phyloP scores from a whole-genome alignment of 2,113 vertebrate species.

The Tychaedon coryphoeus region DNA sequence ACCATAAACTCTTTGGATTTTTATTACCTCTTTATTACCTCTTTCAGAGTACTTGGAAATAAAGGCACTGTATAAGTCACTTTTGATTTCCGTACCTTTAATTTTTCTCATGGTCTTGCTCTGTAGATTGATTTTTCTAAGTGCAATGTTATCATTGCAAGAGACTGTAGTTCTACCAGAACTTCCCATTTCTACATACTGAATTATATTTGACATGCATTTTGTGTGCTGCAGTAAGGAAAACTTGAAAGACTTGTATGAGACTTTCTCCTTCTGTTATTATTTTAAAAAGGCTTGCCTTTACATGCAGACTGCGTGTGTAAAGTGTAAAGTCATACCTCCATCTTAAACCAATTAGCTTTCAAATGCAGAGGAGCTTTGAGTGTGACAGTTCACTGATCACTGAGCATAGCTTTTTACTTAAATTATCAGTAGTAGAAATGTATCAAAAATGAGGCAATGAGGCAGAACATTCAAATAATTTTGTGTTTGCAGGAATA shows the following conservation, averaged over 20 bases:
- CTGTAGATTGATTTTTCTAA: neutral
- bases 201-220: neutral
- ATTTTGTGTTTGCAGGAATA: slow-evolving; percentile 15
- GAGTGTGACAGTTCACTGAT: slow-evolving; percentile 3
- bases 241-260: neutral
- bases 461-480: neutral
- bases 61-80: neutral
- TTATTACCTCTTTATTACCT: neutral
- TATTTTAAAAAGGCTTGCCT: neutral
- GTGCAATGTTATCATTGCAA: neutral
- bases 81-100: neutral
- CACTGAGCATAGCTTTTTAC: neutral
- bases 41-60: neutral
- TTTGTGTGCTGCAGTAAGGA: neutral
- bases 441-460: slow-evolving; percentile 11
- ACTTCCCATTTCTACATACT: neutral
- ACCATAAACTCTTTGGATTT: neutral
- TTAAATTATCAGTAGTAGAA: neutral
- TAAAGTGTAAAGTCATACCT: neutral
- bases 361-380: neutral
- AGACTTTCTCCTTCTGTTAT: neutral
- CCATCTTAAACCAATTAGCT: neutral
- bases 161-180: neutral
- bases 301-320: neutral
- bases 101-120: neutral